phyloP scores from a whole-genome alignment of 2,113 vertebrate species.

The Pseudopipra pipra region DNA sequence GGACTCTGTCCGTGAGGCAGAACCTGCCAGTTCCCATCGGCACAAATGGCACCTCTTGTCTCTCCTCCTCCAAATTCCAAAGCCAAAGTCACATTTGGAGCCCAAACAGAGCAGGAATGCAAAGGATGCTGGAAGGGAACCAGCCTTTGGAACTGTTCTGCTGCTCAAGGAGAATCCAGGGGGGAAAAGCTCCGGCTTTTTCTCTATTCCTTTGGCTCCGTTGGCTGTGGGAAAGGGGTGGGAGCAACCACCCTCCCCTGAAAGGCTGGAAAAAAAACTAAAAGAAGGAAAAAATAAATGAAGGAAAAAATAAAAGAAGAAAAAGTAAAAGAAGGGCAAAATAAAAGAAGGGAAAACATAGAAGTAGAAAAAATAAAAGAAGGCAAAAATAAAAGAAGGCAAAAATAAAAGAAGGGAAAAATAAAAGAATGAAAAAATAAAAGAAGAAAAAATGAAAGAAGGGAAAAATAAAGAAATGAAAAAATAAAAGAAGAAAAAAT shows the following conservation, averaged over 20 bases:
- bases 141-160: background rate
- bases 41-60: background rate
- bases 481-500: too few relatives aligned
- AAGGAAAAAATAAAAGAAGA: background rate
- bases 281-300: too few relatives aligned
- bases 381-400: too few relatives aligned
- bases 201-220: background rate
- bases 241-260: accelerated
- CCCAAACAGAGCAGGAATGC: background rate
- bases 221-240: background rate
- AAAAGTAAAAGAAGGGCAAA: too few relatives aligned
- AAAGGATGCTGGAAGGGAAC: background rate
- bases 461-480: too few relatives aligned
- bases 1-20: background rate
- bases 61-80: constrained; percentile 2
- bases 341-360: too few relatives aligned
- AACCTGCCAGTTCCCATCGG: background rate
- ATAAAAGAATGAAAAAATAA: too few relatives aligned
- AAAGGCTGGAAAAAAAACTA: background rate
- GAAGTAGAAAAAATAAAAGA: too few relatives aligned
- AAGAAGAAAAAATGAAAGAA: too few relatives aligned
- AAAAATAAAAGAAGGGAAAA: too few relatives aligned
- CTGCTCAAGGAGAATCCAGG: background rate
- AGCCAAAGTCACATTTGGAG: constrained; percentile 21
- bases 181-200: background rate